Evolutionary conservation across 2,113 vertebrate genomes (phyloP), one percentile per base, ranked within the genome.

Genomic region (Apaloderma vittatum): DNA sequence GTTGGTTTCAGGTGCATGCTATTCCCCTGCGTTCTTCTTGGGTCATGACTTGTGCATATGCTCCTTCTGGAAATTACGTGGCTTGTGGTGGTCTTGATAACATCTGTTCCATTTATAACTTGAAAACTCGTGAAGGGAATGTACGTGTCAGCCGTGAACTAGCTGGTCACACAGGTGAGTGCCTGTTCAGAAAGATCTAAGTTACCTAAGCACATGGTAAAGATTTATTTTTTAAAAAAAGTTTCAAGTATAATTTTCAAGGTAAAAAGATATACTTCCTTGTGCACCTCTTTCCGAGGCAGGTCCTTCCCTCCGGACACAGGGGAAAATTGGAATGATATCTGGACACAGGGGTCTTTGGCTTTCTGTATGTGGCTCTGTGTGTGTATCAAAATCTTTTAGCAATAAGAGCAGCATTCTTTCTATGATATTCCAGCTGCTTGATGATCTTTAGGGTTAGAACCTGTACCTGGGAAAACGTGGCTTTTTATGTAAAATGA

Each of bases 61-160:
- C 99, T 51, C 99, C 99, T 46, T 99, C 99, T 93, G 99, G 99
- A 66, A 99, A 99, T 96, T 99, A 99, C 1, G 99, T 99, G 95
- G 99, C 99, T 96, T 99, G 99, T 32, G 99, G 99, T 93, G 99
- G 99, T 66, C 98, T 99, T 45, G 99, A 99, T 97, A 99, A 99
- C 98, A 99, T 99, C 97, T 99, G 99, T 97, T 99, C 99, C 97
- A 99, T 99, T 98, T 99, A 99, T 98, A 99, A 99, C 97, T 99
- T 99, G 98, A 99, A 99, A 98, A 99, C 99, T 94, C 99, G 99
- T 29, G 99, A 99, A 98, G 99, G 99, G 94, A 99, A 99, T 58
- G 99, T 99, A 52, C 99, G 99, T 22, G 99, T 99, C 95, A 99
- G 99, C 98, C 99, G 99, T 66, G 99, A 99, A 91, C 98, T 99